Evolutionary conservation across 2,797 vertebrate genomes (phyloP), one percentile per base, ranked within the genome.

Genomic region (Phrynocephalus guinanensis): DNA sequence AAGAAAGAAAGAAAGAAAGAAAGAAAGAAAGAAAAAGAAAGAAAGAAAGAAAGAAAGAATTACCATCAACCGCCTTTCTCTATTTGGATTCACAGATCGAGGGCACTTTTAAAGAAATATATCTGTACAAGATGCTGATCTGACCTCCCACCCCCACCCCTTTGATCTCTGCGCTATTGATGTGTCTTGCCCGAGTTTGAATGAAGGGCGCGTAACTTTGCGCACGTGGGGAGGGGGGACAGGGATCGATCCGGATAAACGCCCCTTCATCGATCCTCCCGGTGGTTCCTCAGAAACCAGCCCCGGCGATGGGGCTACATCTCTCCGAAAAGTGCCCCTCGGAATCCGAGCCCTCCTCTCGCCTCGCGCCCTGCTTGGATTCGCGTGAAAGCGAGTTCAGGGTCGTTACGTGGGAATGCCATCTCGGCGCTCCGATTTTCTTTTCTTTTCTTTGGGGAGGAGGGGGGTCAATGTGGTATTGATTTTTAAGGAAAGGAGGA

Each of bases 371-470:
- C 88, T 66, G 79, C 85, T 87, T 88, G 88, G 63, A 24, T 66
- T 80, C 16, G 18, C 70, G 67, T 4, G 67, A 68, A 71, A 20
- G 67, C 66, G 26, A n/a, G 67, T 71, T 38, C 13, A 18, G 18
- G 15, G 5, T 3, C 18, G 16, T 20, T 3, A 63, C 60, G 8
- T 33, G 83, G 87, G 92, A 90, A 87, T 88, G 92, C 88, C 82
- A 91, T 83, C 81, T 50, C 44, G 81, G 71, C 48, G 89, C 44
- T 77, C 33, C 67, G 3, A 44, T 20, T 13, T 33, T 28, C 9
- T 11, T 20, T 6, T 18, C 13, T 4, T 30, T 82, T 38, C 83
- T 16, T 60, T 10, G 56, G 38, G 38, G 38, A 5, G 38, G 2
- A n/a, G 38, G 38, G 38, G 38, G 68, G 60, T 75, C 22, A 79